phyloP scores from a whole-genome alignment of 2,113 vertebrate species.

The Donacobius atricapilla region DNA sequence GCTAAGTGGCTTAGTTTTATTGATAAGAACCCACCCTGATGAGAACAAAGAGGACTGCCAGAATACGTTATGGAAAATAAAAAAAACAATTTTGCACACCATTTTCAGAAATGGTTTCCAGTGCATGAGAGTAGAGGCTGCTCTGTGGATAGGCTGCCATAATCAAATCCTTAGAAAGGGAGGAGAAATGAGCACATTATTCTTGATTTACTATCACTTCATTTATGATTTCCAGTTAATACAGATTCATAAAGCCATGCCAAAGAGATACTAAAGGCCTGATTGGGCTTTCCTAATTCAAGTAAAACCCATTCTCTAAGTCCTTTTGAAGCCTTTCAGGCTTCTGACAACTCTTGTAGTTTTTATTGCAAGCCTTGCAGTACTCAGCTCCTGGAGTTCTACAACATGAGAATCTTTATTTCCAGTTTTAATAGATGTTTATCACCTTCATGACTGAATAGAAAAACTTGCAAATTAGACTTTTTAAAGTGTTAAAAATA shows the following conservation, averaged over 20 bases:
- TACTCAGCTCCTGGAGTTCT: not conserved
- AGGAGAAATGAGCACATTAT: constrained; percentile 20
- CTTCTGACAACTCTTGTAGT: constrained; percentile 25
- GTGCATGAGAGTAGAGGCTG: not conserved
- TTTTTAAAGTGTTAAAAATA: not conserved
- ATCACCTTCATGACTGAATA: not conserved
- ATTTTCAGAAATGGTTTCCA: constrained; percentile 37
- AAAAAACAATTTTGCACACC: constrained; percentile 26
- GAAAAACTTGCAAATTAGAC: not conserved
- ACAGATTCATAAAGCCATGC: not conserved
- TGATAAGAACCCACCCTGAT: constrained; percentile 54
- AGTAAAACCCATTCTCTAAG: constrained; percentile 6
- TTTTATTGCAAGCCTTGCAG: constrained; percentile 52
- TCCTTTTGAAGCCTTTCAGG: constrained; percentile 17
- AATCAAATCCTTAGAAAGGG: constrained; percentile 22
- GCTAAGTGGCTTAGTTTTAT: constrained; percentile 58
- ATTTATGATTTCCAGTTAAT: constrained; percentile 32
- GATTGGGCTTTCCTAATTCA: constrained; percentile 31
- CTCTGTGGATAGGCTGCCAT: not conserved
- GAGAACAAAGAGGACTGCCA: constrained; percentile 55
- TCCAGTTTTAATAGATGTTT: not conserved
- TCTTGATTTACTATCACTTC: constrained; percentile 41
- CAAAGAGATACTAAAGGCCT: constrained; percentile 28
- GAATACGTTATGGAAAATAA: constrained; percentile 44
- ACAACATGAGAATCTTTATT: not conserved